These are phyloP conservation scores for Helleia helle DNA, from an alignment of 2,888 invertebrate species.

Conservation along the genomic window DNA sequence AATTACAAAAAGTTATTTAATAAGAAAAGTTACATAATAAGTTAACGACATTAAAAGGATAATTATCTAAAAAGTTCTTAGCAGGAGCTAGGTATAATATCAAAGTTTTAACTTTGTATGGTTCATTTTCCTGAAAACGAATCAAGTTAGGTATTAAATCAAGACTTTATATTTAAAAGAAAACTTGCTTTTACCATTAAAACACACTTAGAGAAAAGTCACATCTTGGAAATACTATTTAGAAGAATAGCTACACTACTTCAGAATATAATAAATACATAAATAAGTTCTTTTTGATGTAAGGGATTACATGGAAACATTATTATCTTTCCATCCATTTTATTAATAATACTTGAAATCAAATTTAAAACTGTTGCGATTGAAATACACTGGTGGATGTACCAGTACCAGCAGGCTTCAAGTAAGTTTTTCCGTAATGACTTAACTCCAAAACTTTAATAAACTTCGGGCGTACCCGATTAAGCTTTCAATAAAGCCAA, in stretches of 20 bases:
- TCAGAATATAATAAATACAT: too few relatives aligned
- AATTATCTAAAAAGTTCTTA: slow-evolving; percentile 3
- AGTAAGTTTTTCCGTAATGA: background rate
- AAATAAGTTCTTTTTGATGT: too few relatives aligned
- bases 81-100: background rate
- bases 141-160: background rate
- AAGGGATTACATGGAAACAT: too few relatives aligned
- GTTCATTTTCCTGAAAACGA: background rate
- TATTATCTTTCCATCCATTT: too few relatives aligned
- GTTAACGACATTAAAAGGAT: background rate
- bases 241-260: too few relatives aligned
- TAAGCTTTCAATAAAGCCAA: background rate
- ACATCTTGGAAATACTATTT: too few relatives aligned
- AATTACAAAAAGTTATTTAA: background rate
- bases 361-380: too few relatives aligned
- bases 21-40: slow-evolving; percentile 1
- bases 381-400: too few relatives aligned
- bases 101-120: background rate
- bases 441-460: background rate
- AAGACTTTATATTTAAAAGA: background rate
- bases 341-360: too few relatives aligned
- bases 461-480: background rate
- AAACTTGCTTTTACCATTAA: too few relatives aligned
- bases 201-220: too few relatives aligned
- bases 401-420: too few relatives aligned